Evolutionary conservation across 2,888 invertebrate genomes (phyloP), one percentile per base, ranked within the genome.

Genomic region (Autographa pulchrina): DNA sequence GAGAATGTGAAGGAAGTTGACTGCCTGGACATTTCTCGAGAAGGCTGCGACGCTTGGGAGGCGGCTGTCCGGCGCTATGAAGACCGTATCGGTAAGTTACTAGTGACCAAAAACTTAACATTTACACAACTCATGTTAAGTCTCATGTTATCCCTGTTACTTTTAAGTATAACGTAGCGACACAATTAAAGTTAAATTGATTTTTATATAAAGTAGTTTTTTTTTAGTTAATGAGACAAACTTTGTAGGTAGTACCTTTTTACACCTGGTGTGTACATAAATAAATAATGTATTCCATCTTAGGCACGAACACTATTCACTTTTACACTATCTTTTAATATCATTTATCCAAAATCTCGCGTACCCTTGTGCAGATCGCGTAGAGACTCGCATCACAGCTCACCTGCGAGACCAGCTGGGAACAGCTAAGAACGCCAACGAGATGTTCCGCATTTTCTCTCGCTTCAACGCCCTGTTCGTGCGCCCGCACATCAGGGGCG

Each of bases 1-100:
- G 99, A 99, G 91, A 99, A 99, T 92, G 99, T 99, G 3, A 99
- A 99, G 91, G 99, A 99, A 94, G 99, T 99, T 0, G 99, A 99
- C 91, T 99, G 99, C 85, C 96, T 99, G 90, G 99, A 99, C 91
- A 99, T 99, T 58, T 97, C 98, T 41, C 98, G 99, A 85, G 99
- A 99, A 91, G 99, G 99, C 0, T 97, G 98, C 68, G 99, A 99
- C 89, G 98, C 99, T 1, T 99, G 99, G 99, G 99, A 99, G 88
- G 99, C 99, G 1, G 99, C 99, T 14, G 98, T 99, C 14, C 97
- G 98, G 73, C 97, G 99, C 62, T 99, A 99, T 92, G 99, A 99
- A 92, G 99, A 99, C 88, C 97, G 99, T 75, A 99, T 99, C 80
- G 99, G 97, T 96, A 86, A 80, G 68, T 48, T n/a, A 7, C n/a